A percentile compares a stretch with the other conserved stretches of the same genome.
Evolutionary conservation across 2,888 invertebrate genomes (phyloP).

Genomic region (Parascotia fuliginaria): DNA sequence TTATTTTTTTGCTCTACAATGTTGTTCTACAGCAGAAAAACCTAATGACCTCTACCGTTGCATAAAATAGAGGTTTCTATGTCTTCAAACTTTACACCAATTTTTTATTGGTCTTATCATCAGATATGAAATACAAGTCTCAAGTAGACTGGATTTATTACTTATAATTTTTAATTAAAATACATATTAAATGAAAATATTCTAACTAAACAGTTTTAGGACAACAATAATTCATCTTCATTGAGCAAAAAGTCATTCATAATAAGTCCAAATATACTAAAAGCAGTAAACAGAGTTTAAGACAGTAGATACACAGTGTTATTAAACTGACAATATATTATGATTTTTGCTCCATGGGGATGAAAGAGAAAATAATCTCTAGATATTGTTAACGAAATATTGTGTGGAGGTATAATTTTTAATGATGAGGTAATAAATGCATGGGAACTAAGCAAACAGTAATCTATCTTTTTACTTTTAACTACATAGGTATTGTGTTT

Average conservation of each 20-base stretch:
- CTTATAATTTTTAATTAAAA: conserved; percentile 20
- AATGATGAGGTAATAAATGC: conserved; percentile 49
- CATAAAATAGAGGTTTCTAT: conserved; percentile 44
- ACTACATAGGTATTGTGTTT: conserved; percentile 37
- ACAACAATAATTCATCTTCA: too few relatives aligned
- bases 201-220: conserved; percentile 37
- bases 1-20: conserved; percentile 73
- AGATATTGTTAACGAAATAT: conserved; percentile 24
- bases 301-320: too few relatives aligned
- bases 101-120: conserved; percentile 39
- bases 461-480: conserved; percentile 41
- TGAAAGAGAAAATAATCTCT: background rate
- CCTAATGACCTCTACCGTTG: conserved; percentile 59
- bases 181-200: conserved; percentile 10
- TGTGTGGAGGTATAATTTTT: conserved; percentile 30
- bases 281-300: too few relatives aligned
- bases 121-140: conserved; percentile 32
- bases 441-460: conserved; percentile 48
- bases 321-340: too few relatives aligned
- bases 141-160: conserved; percentile 34
- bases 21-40: conserved; percentile 74
- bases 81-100: conserved; percentile 32
- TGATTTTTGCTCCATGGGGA: background rate
- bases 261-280: too few relatives aligned
- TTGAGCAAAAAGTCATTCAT: too few relatives aligned